Base-by-base conservation (phyloP, 2,888 invertebrate genomes). In the Drosophila conformis region DNA sequence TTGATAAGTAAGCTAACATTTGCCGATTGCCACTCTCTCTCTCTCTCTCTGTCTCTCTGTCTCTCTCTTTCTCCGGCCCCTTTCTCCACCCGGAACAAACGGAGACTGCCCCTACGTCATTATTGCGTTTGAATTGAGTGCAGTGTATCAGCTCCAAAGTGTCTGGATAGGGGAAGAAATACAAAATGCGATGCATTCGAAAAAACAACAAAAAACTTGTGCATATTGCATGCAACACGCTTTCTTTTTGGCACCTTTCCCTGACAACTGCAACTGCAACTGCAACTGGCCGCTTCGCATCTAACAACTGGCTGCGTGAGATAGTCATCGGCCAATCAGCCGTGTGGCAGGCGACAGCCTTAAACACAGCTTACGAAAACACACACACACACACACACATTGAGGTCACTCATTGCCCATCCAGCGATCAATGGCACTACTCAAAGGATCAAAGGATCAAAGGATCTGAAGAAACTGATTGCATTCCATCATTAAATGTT, bases 311-410 rank as follows among this genome's bases (percentile, higher is more conserved):
- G 35, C 61, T 56, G 40, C 83, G 73, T 73, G 80, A 84, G 83
- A 84, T 84, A 78, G 72, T 40, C 69, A 84, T 84, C 83, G 71
- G 71, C 80, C 78, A 84, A 84, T 83, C 87, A 87, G 75, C 87
- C 82, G 54, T 61, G 42, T 51, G 53, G 40, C 72, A 48, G 49
- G 25, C 65, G 36, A 73, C 57, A 58, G 62, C 76, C 54, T 70
- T 60, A 40, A 64, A 54, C 68, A 73, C 64, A 76, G 81, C 73
- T 80, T 82, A 80, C 83, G 83, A 82, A 87, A 87, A 83, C 36
- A 31, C 31, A n/a, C 10, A 13, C 35, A 31, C n/a, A n/a, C 31
- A 11, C 10, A 13, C 11, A 61, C 73, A 54, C 72, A 84, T 82
- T 82, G 65, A 74, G 87, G 80, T 75, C 87, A 21, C 42, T 42